A percentile compares a stretch with the other conserved stretches of the same genome.
Conservation (phyloP, 2,797 vertebrate genomes). For the Poecilia gillii region DNA sequence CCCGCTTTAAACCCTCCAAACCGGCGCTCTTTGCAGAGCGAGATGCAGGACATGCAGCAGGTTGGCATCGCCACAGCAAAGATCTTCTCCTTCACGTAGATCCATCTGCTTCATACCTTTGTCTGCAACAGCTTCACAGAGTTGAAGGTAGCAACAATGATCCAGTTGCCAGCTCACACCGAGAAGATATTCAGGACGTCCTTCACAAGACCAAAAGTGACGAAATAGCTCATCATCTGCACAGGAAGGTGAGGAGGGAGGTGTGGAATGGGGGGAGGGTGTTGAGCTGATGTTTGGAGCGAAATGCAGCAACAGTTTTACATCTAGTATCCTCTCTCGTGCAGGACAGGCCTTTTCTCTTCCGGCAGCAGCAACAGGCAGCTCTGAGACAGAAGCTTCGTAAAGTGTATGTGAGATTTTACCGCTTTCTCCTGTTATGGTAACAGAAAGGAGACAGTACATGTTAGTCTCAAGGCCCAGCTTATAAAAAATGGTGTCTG, state of each 20-base stretch:
- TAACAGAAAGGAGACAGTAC: conserved; percentile 53
- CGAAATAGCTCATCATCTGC: conserved; percentile 62
- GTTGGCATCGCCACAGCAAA: conserved; percentile 39
- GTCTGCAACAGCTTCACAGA: conserved; percentile 53
- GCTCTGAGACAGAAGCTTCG: conserved; percentile 77
- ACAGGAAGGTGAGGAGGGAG: conserved; percentile 58
- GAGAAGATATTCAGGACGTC: conserved; percentile 68
- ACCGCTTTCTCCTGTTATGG: conserved; percentile 72
- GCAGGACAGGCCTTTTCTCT: conserved; percentile 63
- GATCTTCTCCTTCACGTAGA: background rate
- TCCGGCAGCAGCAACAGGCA: conserved; percentile 70
- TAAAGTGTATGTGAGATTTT: conserved; percentile 81
- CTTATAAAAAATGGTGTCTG: conserved; percentile 67
- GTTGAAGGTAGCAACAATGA: conserved; percentile 59
- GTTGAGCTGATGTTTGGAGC: background rate
- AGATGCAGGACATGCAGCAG: conserved; percentile 79
- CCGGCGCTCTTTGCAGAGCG: conserved; percentile 74
- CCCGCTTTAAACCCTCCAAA: conserved; percentile 63
- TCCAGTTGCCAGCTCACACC: conserved; percentile 48
- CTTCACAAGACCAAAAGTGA: conserved; percentile 73
- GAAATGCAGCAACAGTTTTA: background rate
- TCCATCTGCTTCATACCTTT: background rate
- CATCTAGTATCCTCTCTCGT: conserved; percentile 32
- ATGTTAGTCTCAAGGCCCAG: conserved; percentile 61
- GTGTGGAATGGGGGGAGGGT: conserved; percentile 50